Base-by-base conservation (phyloP, 2,888 invertebrate genomes). In the Apamea crenata region DNA sequence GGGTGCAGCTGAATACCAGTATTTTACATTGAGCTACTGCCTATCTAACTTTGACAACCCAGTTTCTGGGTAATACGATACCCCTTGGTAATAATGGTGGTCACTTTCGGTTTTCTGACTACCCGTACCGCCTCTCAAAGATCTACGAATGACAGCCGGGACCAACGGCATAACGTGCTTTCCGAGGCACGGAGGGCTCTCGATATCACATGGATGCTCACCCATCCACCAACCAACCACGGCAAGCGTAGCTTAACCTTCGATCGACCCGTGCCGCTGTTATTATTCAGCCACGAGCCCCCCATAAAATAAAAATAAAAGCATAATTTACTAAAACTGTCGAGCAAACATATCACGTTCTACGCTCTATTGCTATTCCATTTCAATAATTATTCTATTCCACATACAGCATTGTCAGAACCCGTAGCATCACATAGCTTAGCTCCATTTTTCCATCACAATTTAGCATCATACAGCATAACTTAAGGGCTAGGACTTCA, bases 401-500 rank as follows among this genome's bases (percentile, higher is more conserved):
- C 25, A 18, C 14, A 53, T 8, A 2, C 56, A 56, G 66, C 10
- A 53, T 18, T 47, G 7, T n/a, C 18, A n/a, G 50, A 63, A n/a
- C 40, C 2, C 12, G 65, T 63, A 75, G 61, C 36, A 70, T 32
- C 5, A n/a, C 44, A 65, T n/a, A 74, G 61, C 66, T 72, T 6
- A 21, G 16, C 67, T 61, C 6, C 2, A 47, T 18, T 18, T 29
- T 32, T 18, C 1, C 29, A 29, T 29, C 8, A 18, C 32, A 25
- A n/a, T 36, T 70, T 18, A 87, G 53, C 71, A 50, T 10, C 32
- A 8, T 50, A 32, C 0, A 69, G 21, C 29, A 8, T 16, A 53
- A 16, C 5, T 25, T 32, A 32, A 50, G 50, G 21, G 44, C 71
- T 82, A 86, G 83, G 83, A 83, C 81, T 80, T 77, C 36, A 50